Conservation (phyloP, 2,797 vertebrate species). For the Chaunax sp. region DNA sequence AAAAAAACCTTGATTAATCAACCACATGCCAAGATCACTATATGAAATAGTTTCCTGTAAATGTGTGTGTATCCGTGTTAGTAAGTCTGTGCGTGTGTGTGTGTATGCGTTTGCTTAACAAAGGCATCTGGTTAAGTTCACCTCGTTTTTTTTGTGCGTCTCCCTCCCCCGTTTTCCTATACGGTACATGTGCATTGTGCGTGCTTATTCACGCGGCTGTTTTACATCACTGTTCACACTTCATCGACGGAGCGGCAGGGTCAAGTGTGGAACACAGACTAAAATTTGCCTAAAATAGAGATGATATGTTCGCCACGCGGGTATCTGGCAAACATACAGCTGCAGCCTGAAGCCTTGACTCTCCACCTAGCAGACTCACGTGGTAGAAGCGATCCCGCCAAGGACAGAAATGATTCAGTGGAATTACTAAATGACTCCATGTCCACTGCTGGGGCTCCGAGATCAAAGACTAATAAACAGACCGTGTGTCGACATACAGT, state of each 20-base stretch:
- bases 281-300: slow-evolving; percentile 58
- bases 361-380: slow-evolving; percentile 16
- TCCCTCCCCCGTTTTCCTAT: slow-evolving; percentile 2
- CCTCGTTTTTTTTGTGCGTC: slow-evolving; percentile 9
- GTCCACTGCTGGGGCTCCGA: slow-evolving; percentile 47
- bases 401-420: slow-evolving; percentile 70
- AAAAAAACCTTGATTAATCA: no score
- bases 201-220: slow-evolving; percentile 47
- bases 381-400: slow-evolving; percentile 48
- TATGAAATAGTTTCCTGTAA: slow-evolving; percentile 18
- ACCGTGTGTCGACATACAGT: slow-evolving; percentile 3
- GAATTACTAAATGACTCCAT: slow-evolving; percentile 67
- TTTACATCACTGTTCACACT: slow-evolving; percentile 73
- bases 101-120: slow-evolving; percentile 1
- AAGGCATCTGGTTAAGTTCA: slow-evolving; percentile 51
- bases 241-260: slow-evolving; percentile 50
- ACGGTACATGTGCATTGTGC: slow-evolving; percentile 1
- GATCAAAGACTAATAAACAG: slow-evolving; percentile 57
- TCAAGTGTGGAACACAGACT: slow-evolving; percentile 50
- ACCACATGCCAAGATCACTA: slow-evolving; percentile 34
- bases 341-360: slow-evolving; percentile 45
- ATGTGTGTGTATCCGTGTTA: no score
- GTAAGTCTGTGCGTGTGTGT: no score
- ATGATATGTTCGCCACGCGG: slow-evolving; percentile 23
- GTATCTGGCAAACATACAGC: slow-evolving; percentile 43